Conservation (phyloP, 2,888 invertebrate genomes). For the Galerucella pusilla region DNA sequence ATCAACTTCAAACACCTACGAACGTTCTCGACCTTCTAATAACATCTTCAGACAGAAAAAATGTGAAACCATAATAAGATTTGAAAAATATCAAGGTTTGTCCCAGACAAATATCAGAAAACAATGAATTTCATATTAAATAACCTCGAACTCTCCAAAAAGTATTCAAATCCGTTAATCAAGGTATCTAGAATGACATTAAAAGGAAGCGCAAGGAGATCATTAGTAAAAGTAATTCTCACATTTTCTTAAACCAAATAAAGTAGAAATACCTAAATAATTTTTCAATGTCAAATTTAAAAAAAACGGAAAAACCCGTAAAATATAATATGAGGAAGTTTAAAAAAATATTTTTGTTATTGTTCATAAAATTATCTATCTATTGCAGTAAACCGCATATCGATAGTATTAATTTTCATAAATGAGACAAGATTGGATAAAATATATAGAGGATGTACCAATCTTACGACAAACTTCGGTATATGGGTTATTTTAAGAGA, state of each 20-base stretch:
- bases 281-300: no score
- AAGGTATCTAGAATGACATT: not conserved
- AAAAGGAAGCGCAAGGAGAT: not conserved
- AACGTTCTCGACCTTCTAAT: slow-evolving; percentile 4
- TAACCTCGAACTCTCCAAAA: slow-evolving; percentile 8
- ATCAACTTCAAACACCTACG: slow-evolving; percentile 9
- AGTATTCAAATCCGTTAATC: slow-evolving; percentile 4
- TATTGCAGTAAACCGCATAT: no score
- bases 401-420: no score
- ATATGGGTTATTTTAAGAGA: no score
- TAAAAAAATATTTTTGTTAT: no score
- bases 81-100: slow-evolving; percentile 2
- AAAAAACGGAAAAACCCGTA: no score
- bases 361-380: no score
- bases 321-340: no score
- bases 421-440: no score
- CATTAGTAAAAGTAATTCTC: not conserved
- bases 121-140: not conserved
- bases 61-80: not conserved
- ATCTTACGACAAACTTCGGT: no score
- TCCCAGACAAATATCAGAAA: slow-evolving; percentile 2
- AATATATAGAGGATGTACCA: no score
- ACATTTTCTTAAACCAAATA: not conserved
- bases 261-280: no score
- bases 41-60: slow-evolving; percentile 15